phyloP scores from a whole-genome alignment of 64 coral and sea anemone species.

The Montipora capricornis region DNA sequence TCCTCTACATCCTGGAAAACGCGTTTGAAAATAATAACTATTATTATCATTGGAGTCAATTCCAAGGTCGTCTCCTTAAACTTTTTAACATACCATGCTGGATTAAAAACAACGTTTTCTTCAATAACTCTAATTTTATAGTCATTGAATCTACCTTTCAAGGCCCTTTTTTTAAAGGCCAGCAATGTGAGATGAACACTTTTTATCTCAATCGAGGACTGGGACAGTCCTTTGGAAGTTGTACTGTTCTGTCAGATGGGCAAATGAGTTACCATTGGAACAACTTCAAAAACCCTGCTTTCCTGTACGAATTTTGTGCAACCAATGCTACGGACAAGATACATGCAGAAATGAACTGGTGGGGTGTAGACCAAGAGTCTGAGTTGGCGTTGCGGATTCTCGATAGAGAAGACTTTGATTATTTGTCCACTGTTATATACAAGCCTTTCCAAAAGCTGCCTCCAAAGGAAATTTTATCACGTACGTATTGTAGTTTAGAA shows the following conservation, averaged over 20 bases:
- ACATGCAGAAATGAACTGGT: constrained; percentile 63
- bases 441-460: constrained; percentile 57
- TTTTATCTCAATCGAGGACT: constrained; percentile 55
- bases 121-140: constrained; percentile 58
- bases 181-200: constrained; percentile 55
- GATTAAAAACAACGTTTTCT: constrained; percentile 66
- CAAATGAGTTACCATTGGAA: constrained; percentile 59
- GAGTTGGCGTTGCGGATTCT: background rate
- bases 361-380: background rate
- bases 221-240: background rate
- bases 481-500: constrained; percentile 24
- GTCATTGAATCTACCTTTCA: constrained; percentile 56
- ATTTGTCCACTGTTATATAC: constrained; percentile 21
- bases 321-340: background rate
- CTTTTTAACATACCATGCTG: constrained; percentile 3
- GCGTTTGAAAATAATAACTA: constrained; percentile 42
- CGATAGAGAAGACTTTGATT: background rate
- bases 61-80: constrained; percentile 22
- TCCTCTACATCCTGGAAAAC: constrained; percentile 39
- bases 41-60: background rate
- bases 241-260: constrained; percentile 64
- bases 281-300: constrained; percentile 76
- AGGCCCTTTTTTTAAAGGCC: background rate
- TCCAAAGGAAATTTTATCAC: constrained; percentile 33
- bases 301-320: constrained; percentile 67